Evolutionary conservation across 2,888 invertebrate genomes (phyloP).

Genomic region (Eupithecia insigniata): DNA sequence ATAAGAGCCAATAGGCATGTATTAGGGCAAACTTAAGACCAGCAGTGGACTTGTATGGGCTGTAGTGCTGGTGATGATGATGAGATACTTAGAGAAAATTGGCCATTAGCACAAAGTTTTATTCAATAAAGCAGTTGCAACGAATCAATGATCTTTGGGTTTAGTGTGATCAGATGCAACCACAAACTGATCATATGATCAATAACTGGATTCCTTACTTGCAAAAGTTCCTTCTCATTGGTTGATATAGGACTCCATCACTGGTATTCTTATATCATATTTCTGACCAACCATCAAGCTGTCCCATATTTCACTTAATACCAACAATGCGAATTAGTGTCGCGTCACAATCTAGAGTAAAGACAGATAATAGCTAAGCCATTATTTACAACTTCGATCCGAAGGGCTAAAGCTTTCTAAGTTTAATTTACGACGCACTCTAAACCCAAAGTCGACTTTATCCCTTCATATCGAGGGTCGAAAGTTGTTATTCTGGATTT

Average conservation of each 20-base stretch:
- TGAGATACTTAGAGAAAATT: no score
- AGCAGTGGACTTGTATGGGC: no score
- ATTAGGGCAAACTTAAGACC: no score
- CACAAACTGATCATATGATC: no score
- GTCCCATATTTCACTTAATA: conserved; percentile 56
- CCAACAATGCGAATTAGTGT: conserved; percentile 66
- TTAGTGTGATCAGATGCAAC: no score
- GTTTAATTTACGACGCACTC: conserved; percentile 62
- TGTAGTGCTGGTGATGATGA: no score
- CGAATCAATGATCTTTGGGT: no score
- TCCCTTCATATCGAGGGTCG: conserved; percentile 23
- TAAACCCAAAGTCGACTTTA: conserved; percentile 31
- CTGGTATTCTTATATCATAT: neutral
- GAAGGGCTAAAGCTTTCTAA: conserved; percentile 70
- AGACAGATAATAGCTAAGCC: conserved; percentile 66
- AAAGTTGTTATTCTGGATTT: conserved; percentile 30
- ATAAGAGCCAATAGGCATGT: no score
- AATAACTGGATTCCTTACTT: neutral
- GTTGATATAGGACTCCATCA: neutral
- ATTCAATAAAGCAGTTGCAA: no score
- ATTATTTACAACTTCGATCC: conserved; percentile 64
- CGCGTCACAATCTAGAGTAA: conserved; percentile 66
- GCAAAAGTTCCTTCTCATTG: neutral
- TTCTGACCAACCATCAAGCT: neutral
- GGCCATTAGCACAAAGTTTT: no score